Percentiles rank a stretch among this genome's conserved stretches.
Conservation (phyloP, 35 echinoderm and acorn worm species). For the Ptychodera flava region DNA sequence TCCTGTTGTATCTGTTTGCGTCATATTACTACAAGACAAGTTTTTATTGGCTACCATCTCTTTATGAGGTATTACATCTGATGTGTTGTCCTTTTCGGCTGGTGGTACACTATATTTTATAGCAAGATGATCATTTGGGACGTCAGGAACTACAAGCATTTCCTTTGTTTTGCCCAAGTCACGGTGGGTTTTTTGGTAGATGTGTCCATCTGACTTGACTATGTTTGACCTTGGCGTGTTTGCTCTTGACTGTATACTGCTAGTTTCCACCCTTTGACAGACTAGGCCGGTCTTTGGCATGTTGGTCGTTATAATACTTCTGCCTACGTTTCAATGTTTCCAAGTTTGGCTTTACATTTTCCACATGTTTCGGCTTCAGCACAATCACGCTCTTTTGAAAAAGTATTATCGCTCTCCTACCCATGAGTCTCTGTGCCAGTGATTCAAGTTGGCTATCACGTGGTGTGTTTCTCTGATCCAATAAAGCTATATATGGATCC, state of each 20-base stretch:
- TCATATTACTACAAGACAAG: too few species aligned
- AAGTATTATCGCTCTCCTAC: constrained; percentile 21
- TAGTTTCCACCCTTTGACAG: background rate
- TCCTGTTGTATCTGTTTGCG: too few species aligned
- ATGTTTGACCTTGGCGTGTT: background rate
- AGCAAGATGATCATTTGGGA: too few species aligned
- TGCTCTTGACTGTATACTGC: background rate
- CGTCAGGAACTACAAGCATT: background rate
- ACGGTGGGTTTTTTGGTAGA: background rate
- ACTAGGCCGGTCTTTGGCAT: background rate
- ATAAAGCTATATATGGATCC: background rate
- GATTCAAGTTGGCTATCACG: constrained; percentile 14
- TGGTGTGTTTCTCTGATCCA: constrained; percentile 8
- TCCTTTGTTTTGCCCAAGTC: background rate
- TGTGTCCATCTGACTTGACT: background rate
- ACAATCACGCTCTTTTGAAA: background rate
- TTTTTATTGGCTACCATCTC: too few species aligned
- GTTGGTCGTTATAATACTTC: constrained; percentile 25
- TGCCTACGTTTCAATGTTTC: constrained; percentile 29
- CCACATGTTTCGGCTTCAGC: background rate
- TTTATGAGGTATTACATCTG: too few species aligned
- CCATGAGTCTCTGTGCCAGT: constrained; percentile 15
- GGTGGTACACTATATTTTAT: too few species aligned
- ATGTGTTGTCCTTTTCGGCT: too few species aligned
- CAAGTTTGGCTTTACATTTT: constrained; percentile 11